These are phyloP conservation scores for Manacus vitellinus DNA, from an alignment of 2,113 vertebrate genomes.

Conservation along the genomic window DNA sequence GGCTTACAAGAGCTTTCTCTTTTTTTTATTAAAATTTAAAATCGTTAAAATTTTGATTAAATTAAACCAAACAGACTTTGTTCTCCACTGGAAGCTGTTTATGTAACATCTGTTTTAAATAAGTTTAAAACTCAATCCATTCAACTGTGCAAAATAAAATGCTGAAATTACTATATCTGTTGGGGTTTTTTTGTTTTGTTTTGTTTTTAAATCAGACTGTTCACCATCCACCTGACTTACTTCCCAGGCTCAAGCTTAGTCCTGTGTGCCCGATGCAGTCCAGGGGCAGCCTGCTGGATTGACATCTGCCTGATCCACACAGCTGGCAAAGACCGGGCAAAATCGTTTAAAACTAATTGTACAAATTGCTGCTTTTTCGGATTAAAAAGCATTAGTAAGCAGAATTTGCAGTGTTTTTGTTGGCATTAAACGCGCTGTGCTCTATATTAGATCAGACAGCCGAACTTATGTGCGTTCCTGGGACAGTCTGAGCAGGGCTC, in stretches of 20 bases:
- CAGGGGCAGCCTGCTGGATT: fast-evolving
- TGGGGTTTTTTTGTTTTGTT: not conserved
- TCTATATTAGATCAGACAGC: fast-evolving
- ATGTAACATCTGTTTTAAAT: not conserved
- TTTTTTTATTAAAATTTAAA: not conserved
- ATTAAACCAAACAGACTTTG: constrained; percentile 1
- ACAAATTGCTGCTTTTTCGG: not conserved
- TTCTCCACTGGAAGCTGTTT: constrained; percentile 32
- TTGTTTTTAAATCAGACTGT: not conserved
- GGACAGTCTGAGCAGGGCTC: not conserved
- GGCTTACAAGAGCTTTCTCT: not conserved
- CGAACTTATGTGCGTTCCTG: fast-evolving
- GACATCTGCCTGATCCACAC: fast-evolving
- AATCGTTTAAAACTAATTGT: not conserved
- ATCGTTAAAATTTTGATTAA: not conserved
- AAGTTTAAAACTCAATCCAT: not conserved
- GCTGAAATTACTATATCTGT: not conserved
- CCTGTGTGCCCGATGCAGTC: not conserved
- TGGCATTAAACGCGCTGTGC: fast-evolving
- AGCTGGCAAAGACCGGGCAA: not conserved
- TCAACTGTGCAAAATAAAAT: not conserved
- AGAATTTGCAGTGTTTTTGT: not conserved
- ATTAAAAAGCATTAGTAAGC: fast-evolving
- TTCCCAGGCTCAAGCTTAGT: not conserved
- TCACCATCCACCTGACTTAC: not conserved